phyloP scores from a whole-genome alignment of 1,140 invertebrate genomes.

The Lucilia cuprina region DNA sequence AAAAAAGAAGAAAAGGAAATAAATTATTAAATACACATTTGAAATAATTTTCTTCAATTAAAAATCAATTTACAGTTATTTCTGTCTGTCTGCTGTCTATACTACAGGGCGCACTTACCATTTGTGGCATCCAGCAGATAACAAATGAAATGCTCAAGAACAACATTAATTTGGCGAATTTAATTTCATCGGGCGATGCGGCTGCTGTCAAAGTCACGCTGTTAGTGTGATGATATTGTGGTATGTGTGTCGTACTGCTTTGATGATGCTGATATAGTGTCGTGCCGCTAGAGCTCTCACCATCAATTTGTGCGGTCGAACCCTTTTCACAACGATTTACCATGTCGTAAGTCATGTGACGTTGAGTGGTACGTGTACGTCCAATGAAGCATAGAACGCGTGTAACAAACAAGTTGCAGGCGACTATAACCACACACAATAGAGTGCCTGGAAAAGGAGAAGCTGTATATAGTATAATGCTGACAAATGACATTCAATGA shows the following conservation, averaged over 20 bases:
- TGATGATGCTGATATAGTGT: conserved; percentile 52
- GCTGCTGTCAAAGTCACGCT: conserved; percentile 60
- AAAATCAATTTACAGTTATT: conserved; percentile 23
- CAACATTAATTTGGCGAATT: conserved; percentile 84
- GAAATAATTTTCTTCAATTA: conserved; percentile 9
- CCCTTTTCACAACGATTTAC: conserved; percentile 52
- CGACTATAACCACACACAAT: conserved; percentile 78
- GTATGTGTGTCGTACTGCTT: conserved; percentile 42
- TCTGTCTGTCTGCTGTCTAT: background rate
- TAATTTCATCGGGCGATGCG: conserved; percentile 79
- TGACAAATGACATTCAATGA: background rate
- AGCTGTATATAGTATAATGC: background rate
- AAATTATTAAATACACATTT: background rate
- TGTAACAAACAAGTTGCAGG: conserved; percentile 83
- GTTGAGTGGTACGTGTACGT: conserved; percentile 51
- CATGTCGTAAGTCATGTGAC: conserved; percentile 56
- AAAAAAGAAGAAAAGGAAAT: background rate
- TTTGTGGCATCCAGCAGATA: conserved; percentile 85
- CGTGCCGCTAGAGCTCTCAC: conserved; percentile 55
- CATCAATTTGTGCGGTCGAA: conserved; percentile 45
- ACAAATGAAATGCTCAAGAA: conserved; percentile 82
- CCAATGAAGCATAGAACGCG: conserved; percentile 73
- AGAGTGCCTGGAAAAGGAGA: conserved; percentile 68
- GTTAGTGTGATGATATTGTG: conserved; percentile 50
- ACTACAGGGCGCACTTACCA: conserved; percentile 67